Base-by-base conservation (phyloP, 2,888 invertebrate species). In the Eutolmus rufibarbis region DNA sequence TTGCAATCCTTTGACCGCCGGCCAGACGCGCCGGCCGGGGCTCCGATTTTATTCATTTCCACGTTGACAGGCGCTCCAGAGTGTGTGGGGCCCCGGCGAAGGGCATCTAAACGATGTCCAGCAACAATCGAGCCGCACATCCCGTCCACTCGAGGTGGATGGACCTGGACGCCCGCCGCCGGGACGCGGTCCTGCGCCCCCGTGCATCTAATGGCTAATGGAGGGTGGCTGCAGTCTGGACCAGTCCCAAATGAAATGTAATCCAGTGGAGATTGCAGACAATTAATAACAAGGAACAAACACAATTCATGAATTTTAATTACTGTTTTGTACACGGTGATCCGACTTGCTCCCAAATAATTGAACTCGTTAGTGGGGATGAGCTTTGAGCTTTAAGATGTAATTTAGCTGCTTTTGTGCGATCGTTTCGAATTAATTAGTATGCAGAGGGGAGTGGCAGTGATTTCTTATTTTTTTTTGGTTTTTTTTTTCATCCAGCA, bases 301-400 rank as follows among this genome's bases (percentile, higher is more conserved):
- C 76, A 76, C 76, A 76, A 76, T 76, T 76, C 76, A 76, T 76
- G 76, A 76, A 76, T 76, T 76, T 76, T 76, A 76, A 76, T 76
- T 76, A 76, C 37, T 76, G 76, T 76, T 76, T 76, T 37, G 76
- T 76, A 66, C 66, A 66, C 28, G 28, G 66, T 66, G 66, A 66
- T 66, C 66, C 66, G 66, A 12, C 0, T 14, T 19, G 23, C 66
- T 28, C 66, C 66, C 19, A 28, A 66, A 66, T 66, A 66, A 66
- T 66, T 66, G 66, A 66, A 66, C 66, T 66, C 66, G 66, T 66
- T 66, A 66, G 66, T 28, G 66, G 66, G 9, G 66, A 28, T 19
- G 66, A 66, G 66, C 23, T 66, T 66, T 66, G 66, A 66, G 66
- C 66, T 66, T 66, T 66, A 66, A 66, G 66, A 23, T 66, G 23